These are phyloP conservation scores for Oenanthe melanoleuca DNA, from an alignment of 2,113 vertebrate species.

Conservation along the genomic window DNA sequence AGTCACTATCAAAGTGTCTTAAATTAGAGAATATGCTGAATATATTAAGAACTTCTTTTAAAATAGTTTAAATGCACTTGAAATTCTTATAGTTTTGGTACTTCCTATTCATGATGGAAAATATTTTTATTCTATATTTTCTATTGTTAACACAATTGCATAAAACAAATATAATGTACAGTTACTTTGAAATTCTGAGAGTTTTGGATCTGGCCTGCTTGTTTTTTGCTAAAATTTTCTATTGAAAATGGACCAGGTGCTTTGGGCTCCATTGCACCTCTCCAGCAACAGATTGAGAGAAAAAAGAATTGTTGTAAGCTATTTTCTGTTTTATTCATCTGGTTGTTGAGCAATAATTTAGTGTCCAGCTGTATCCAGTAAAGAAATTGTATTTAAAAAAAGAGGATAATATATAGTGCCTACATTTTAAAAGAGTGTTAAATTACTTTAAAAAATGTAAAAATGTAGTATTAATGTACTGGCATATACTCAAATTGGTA, in stretches of 20 bases:
- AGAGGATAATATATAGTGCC: neutral
- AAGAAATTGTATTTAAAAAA: neutral
- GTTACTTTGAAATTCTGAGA: neutral
- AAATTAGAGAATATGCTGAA: neutral
- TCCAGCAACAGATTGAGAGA: neutral
- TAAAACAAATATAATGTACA: neutral
- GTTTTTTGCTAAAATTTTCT: neutral
- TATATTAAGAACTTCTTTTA: neutral
- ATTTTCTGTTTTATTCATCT: neutral
- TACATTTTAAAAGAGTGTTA: neutral
- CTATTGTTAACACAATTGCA: neutral
- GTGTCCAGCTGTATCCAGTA: neutral
- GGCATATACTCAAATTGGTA: neutral
- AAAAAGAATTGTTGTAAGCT: neutral
- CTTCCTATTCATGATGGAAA: neutral
- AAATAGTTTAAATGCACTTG: neutral
- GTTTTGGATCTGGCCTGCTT: neutral
- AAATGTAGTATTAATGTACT: constrained; percentile 20
- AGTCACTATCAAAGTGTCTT: neutral
- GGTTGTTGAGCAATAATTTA: neutral
- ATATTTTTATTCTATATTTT: neutral
- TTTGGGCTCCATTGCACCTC: neutral
- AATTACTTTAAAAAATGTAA: constrained; percentile 23
- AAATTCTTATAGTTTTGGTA: neutral
- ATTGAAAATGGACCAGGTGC: neutral